phyloP scores from a whole-genome alignment of 1,140 invertebrate species.

The Papilio polytes region DNA sequence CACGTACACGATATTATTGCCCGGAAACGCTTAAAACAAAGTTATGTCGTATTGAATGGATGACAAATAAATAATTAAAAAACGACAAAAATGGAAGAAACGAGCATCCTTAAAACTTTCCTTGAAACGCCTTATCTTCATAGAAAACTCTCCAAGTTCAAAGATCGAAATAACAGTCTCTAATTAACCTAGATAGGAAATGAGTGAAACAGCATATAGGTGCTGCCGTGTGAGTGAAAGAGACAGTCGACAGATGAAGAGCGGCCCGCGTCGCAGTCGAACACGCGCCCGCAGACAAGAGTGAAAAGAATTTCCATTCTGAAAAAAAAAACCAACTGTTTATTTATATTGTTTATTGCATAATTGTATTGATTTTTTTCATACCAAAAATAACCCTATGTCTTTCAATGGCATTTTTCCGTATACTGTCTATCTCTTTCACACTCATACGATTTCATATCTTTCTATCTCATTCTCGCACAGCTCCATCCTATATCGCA shows the following conservation, averaged over 20 bases:
- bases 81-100: conserved; percentile 45
- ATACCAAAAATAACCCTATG: too few species aligned
- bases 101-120: conserved; percentile 14
- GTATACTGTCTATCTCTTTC: background rate
- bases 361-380: background rate
- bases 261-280: conserved; percentile 45
- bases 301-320: conserved; percentile 54
- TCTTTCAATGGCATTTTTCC: background rate
- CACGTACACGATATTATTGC: conserved; percentile 55
- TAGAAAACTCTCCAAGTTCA: conserved; percentile 30
- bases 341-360: too few species aligned
- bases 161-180: conserved; percentile 25
- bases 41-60: conserved; percentile 77
- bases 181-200: conserved; percentile 50
- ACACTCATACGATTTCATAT: background rate
- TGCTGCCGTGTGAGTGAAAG: conserved; percentile 67
- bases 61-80: conserved; percentile 52
- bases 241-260: conserved; percentile 70
- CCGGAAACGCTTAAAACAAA: conserved; percentile 39
- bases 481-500: background rate
- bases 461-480: background rate
- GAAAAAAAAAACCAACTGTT: too few species aligned
- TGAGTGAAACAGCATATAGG: conserved; percentile 68
- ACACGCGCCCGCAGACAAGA: conserved; percentile 48
- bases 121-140: background rate